These are phyloP conservation scores for Agrotis clavis DNA, from an alignment of 2,888 invertebrate species.

Conservation along the genomic window DNA sequence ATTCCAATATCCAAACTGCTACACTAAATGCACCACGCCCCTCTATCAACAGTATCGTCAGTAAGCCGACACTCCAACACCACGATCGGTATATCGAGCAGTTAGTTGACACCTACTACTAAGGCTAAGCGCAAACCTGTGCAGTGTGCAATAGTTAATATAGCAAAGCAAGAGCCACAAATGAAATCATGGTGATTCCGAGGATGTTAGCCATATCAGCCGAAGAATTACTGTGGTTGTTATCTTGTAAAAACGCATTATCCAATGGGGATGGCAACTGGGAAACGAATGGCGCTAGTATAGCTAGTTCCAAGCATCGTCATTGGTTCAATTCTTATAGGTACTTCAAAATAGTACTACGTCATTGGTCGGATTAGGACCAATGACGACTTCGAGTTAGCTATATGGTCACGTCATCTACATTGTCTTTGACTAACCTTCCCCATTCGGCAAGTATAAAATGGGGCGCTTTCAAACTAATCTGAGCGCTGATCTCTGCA, in stretches of 20 bases:
- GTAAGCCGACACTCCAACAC: conserved; percentile 25
- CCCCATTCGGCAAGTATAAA: not conserved
- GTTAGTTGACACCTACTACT: conserved; percentile 24
- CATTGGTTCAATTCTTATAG: no score
- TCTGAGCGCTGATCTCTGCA: not conserved
- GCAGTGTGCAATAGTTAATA: not conserved
- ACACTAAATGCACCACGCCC: not conserved
- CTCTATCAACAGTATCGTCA: not conserved
- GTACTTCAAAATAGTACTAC: no score
- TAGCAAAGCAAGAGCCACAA: not conserved
- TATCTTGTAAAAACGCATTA: not conserved
- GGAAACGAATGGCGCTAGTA: no score
- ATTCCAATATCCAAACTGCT: not conserved
- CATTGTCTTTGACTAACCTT: no score
- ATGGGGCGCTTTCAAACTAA: no score
- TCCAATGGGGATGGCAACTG: no score
- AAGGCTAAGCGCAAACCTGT: not conserved
- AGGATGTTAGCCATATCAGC: not conserved
- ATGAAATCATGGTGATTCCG: not conserved
- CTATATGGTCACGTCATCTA: no score
- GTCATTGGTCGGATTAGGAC: no score
- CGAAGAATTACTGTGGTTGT: not conserved
- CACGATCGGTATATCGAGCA: conserved; percentile 9
- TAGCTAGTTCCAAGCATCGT: no score
- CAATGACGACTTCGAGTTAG: no score